Conservation (phyloP, 2,888 invertebrate species). For the Strigamia maritima region DNA sequence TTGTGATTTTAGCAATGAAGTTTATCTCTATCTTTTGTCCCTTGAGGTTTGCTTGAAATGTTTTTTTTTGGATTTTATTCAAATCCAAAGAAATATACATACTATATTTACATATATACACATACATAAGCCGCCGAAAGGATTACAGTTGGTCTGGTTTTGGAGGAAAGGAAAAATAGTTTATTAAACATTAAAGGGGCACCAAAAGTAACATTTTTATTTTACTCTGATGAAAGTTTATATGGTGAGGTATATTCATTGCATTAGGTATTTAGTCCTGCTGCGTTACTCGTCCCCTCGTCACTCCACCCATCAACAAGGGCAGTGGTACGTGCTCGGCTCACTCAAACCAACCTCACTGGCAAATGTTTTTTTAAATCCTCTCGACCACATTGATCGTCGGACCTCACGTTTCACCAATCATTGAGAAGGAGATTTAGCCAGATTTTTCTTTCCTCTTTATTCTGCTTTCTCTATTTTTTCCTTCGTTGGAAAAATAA, state of each 20-base stretch:
- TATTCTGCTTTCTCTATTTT: neutral
- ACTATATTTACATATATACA: neutral
- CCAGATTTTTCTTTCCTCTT: neutral
- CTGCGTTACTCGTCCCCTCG: neutral
- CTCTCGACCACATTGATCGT: slow-evolving; percentile 27
- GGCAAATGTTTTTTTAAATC: slow-evolving; percentile 27
- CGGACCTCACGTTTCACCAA: slow-evolving; percentile 29
- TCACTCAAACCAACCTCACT: slow-evolving; percentile 24
- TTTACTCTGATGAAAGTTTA: neutral
- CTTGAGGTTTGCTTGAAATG: neutral
- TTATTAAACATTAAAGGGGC: neutral
- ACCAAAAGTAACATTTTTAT: neutral
- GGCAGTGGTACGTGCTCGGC: slow-evolving; percentile 24
- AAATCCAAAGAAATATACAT: neutral
- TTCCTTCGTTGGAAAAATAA: neutral
- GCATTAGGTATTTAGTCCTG: slow-evolving; percentile 7
- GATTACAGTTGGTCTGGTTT: neutral
- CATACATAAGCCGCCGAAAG: neutral
- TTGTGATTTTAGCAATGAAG: too few species aligned
- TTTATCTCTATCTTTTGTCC: too few species aligned
- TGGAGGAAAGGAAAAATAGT: neutral
- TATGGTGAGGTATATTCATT: slow-evolving; percentile 3
- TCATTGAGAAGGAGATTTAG: slow-evolving; percentile 24
- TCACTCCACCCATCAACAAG: slow-evolving; percentile 24
- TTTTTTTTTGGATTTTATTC: too few species aligned